Evolutionary conservation across 1,140 invertebrate species (phyloP), one percentile per base, ranked within the genome.

Genomic region (Drosophila repletoides): DNA sequence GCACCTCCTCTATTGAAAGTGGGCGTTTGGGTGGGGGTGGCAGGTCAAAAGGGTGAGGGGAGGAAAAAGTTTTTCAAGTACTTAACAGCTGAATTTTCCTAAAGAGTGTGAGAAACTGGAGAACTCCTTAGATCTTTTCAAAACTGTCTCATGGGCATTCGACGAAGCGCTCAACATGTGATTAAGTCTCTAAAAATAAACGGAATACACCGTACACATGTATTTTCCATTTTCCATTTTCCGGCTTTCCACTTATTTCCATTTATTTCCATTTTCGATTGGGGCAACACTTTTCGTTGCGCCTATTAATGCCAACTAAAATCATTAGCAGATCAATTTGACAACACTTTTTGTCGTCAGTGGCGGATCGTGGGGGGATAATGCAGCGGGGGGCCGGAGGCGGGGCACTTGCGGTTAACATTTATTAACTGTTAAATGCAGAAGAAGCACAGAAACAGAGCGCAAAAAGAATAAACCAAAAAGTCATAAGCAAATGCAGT

Each of bases 301-400:
- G 15, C 31, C 12, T 36, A 81, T 81, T 61, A 73, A 66, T 76
- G 64, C 46, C 73, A 81, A 21, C 15, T 34, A 52, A 65, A 76
- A 79, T 74, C 58, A 77, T 86, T 77, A 74, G 66, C 74, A 64
- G 73, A 79, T 74, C 71, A 72, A 84, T 83, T 84, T 58, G 65
- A 84, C 79, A 67, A 73, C 69, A 72, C 38, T 21, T 29, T 28
- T n/a, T n/a, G n/a, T n/a, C n/a, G n/a, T n/a, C n/a, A n/a, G n/a
- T n/a, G 22, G n/a, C 2, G 15, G 15, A 43, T 28, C 26, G 40
- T 1, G 4, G 1, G n/a, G 43, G 1, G 15, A 0, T 1, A 7
- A 1, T 17, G 34, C 2, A 17, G 3, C 12, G 15, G 6, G 7
- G 31, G 2, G 7, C 1, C 3, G 4, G 4, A 19, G 22, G 10